A percentile compares a stretch with the other conserved stretches of the same genome.
These are phyloP conservation scores for Corythaixoides concolor DNA, from an alignment of 2,113 vertebrate genomes.

Conservation along the genomic window DNA sequence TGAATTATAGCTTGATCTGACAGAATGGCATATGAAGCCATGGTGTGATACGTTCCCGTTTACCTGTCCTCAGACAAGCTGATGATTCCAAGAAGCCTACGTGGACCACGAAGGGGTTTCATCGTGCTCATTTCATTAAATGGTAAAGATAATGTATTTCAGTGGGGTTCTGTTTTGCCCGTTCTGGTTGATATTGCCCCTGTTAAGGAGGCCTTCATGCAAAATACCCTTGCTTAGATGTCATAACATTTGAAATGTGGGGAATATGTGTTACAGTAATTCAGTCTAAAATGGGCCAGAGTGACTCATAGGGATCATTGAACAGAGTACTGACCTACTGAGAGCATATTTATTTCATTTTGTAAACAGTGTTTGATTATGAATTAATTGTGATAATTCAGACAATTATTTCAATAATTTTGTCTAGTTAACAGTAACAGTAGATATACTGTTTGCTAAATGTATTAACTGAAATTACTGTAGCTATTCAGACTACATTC, in stretches of 20 bases:
- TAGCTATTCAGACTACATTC: background rate
- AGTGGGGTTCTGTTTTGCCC: background rate
- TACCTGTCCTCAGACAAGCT: background rate
- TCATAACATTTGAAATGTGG: background rate
- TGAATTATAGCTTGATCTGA: background rate
- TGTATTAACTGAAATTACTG: slow-evolving; percentile 22
- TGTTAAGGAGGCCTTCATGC: background rate
- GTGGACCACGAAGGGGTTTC: background rate
- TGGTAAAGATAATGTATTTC: background rate
- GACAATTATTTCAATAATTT: slow-evolving; percentile 45
- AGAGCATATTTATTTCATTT: background rate
- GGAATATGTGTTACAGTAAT: background rate
- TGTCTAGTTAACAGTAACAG: background rate
- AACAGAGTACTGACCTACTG: background rate
- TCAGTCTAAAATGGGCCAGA: background rate
- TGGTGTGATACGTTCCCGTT: rapidly evolving
- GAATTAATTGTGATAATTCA: slow-evolving; percentile 27
- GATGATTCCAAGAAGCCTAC: background rate
- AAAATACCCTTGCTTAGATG: background rate
- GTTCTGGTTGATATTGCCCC: background rate
- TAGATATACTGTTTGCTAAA: slow-evolving; percentile 37
- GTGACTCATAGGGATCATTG: background rate
- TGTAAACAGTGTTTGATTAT: background rate
- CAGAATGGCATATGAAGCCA: background rate
- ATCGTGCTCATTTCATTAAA: background rate